A percentile compares a stretch with the other conserved stretches of the same genome.
These are phyloP conservation scores for Rana temporaria DNA, from an alignment of 2,113 vertebrate species.

Conservation along the genomic window DNA sequence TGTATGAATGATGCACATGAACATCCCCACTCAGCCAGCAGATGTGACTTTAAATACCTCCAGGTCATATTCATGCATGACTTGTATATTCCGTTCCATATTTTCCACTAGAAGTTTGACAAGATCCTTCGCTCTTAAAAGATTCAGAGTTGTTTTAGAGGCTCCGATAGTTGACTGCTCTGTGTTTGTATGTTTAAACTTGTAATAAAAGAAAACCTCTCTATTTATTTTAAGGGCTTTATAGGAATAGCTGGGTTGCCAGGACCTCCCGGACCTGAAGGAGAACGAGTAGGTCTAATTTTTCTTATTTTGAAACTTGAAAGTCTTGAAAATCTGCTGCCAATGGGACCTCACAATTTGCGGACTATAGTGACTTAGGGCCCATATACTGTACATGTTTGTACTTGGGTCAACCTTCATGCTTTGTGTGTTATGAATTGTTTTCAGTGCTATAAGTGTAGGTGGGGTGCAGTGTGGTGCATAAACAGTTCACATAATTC, in stretches of 20 bases:
- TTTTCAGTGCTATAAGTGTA: too few relatives aligned
- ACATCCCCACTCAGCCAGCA: conserved; percentile 1
- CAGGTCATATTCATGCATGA: conserved; percentile 40
- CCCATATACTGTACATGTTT: too few relatives aligned
- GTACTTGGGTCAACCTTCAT: too few relatives aligned
- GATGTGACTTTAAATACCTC: conserved; percentile 31
- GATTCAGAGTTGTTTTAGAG: conserved; percentile 3
- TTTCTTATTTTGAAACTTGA: neutral
- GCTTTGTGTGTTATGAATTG: too few relatives aligned
- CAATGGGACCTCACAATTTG: too few relatives aligned
- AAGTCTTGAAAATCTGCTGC: too few relatives aligned
- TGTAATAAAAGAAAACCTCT: conserved; percentile 45
- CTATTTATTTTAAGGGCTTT: conserved; percentile 83
- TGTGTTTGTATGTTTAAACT: conserved; percentile 33
- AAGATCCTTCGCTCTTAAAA: neutral
- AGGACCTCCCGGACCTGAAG: conserved; percentile 87
- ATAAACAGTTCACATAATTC: too few relatives aligned
- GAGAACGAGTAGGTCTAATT: conserved; percentile 85
- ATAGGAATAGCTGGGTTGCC: conserved; percentile 89
- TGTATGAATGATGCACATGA: conserved; percentile 22
- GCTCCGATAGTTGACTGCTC: neutral
- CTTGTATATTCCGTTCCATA: conserved; percentile 12
- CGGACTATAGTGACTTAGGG: too few relatives aligned
- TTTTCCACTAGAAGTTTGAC: conserved; percentile 27
- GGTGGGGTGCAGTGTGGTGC: too few relatives aligned